phyloP scores from a whole-genome alignment of 1,140 invertebrate genomes.

The Cyclargus thomasi region DNA sequence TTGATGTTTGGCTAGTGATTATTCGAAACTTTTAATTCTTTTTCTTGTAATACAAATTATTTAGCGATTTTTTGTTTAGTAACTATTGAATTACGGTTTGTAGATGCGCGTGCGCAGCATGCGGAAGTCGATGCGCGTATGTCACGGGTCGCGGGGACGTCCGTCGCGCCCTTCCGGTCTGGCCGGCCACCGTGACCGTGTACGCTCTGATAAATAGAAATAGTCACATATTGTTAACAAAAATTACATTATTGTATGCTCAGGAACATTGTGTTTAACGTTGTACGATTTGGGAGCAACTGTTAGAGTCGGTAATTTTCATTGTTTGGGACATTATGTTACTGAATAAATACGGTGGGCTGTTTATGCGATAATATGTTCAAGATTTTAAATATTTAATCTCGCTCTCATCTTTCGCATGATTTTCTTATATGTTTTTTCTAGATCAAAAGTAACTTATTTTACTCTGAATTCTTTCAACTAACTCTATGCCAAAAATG shows the following conservation, averaged over 20 bases:
- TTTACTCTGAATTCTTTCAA: no score
- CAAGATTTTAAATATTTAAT: no score
- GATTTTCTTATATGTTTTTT: no score
- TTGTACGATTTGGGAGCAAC: no score
- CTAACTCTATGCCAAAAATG: no score
- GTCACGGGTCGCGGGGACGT: conserved; percentile 58
- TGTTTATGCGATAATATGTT: no score
- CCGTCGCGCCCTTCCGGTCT: conserved; percentile 68
- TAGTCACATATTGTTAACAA: conserved; percentile 21
- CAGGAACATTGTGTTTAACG: no score
- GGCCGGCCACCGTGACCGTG: conserved; percentile 53
- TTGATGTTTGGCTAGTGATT: background rate
- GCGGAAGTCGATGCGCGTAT: conserved; percentile 40
- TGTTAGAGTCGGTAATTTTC: no score
- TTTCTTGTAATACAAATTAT: background rate
- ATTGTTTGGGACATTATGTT: no score
- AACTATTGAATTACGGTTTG: background rate
- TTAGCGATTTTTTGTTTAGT: background rate
- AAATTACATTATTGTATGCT: background rate
- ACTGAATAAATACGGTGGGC: no score
- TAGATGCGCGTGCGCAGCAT: conserved; percentile 40
- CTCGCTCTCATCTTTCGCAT: no score
- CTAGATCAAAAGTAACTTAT: no score
- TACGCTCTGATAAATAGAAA: conserved; percentile 52
- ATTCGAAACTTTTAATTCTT: background rate